Evolutionary conservation across 2,797 vertebrate genomes (phyloP), one percentile per base, ranked within the genome.

Genomic region (Pogoniulus pusillus): DNA sequence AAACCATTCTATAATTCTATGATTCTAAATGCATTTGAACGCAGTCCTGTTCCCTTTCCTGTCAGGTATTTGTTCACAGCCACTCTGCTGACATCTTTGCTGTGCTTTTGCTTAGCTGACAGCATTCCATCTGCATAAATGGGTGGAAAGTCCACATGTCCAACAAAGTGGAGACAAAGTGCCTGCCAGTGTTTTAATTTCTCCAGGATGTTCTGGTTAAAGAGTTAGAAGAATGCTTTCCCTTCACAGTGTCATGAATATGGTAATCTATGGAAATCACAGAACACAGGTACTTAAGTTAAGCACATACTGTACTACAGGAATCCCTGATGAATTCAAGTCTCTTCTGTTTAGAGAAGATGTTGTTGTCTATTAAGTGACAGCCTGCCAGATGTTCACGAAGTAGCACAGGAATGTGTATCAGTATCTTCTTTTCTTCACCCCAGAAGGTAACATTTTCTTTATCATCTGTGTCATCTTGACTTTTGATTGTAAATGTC

Each of bases 261-360:
- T 98, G 98, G 97, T 98, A 98, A 98, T 98, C 98, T 98, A 97
- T 97, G 97, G 97, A 98, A 98, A 98, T 98, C 97, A 97, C 79
- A 45, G 97, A 96, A 97, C 97, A 97, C 97, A 97, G 98, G 97
- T 98, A 98, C 97, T 98, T 98, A 98, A 98, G 96, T 98, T 98
- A 98, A 98, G 97, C 97, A 98, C 97, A 97, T 96, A 97, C 97
- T 96, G 96, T 97, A 97, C 97, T 96, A 95, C 93, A 96, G 98
- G 97, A 97, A 97, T 97, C 97, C 97, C 97, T 98, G 96, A 97
- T 97, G 96, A 97, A 96, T 97, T 96, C 94, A 78, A 96, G 96
- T 97, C 97, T 97, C 94, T 97, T 96, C 96, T 97, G 97, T 97
- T 97, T 98, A 96, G 96, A 97, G 97, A 97, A 97, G 96, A 97